Base-by-base conservation (phyloP, 2,797 vertebrate genomes). In the Ficedula albicollis region DNA sequence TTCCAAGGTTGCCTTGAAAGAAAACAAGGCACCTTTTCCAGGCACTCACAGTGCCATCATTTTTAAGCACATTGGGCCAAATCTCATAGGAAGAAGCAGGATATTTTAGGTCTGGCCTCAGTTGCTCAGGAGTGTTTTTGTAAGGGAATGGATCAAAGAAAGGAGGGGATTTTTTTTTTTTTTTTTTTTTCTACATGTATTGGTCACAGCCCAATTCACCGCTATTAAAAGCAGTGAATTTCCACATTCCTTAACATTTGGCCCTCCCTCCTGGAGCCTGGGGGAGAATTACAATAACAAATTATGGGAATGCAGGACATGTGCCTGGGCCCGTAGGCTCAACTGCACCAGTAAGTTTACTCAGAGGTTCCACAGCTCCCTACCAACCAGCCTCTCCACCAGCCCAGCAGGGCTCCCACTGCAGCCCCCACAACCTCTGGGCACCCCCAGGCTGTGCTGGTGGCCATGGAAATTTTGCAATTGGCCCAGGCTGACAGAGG, bases 181-280 rank as follows among this genome's bases (percentile, higher is more conserved):
- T 36, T 36, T 27, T 59, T 38, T n/a, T 67, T 27, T 59, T 38
- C n/a, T 67, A 18, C 15, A 32, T 4, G 2, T 69, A 68, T 92
- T 79, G 58, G 32, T 88, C 41, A 27, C 81, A 81, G 66, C 34
- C 62, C 49, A 68, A 54, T 64, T 84, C 1, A 3, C 1, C 2
- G 13, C 91, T 74, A 94, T 58, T 77, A 39, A 84, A 91, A 67
- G 43, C 62, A 84, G 15, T 0, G 3, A 68, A 75, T 49, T 86
- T 91, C 67, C 51, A 80, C 36, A 7, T 70, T 90, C 86, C 63
- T 83, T n/a, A 79, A 81, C 78, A 88, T 62, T 64, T 78, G 84
- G 62, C 55, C 44, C 55, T 73, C 8, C 27, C 64, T 88, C 51
- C 72, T 29, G 58, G 38, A 67, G 55, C 84, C 82, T 27, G 70